A percentile compares a stretch with the other conserved stretches of the same genome.
Evolutionary conservation across 2,888 invertebrate genomes (phyloP).

Genomic region (Leptopterna dolabrata): DNA sequence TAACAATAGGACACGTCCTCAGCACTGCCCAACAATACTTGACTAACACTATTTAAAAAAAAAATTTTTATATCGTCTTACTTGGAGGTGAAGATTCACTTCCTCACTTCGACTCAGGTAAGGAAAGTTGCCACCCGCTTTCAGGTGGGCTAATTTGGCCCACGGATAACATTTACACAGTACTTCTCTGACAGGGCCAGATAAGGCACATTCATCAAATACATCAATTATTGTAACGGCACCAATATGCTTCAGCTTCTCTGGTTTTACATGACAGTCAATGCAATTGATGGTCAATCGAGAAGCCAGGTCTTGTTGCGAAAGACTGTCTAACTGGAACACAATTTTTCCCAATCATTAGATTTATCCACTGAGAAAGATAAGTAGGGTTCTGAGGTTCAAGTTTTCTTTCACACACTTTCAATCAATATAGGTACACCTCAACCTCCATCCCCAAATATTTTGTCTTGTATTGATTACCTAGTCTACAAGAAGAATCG

Average conservation of each 20-base stretch:
- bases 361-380: too few relatives aligned
- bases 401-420: too few relatives aligned
- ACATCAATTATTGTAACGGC: conserved; percentile 85
- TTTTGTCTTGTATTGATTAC: too few relatives aligned
- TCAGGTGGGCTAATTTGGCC: conserved; percentile 87
- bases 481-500: too few relatives aligned
- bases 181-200: conserved; percentile 81
- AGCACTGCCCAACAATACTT: background rate
- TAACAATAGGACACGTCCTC: too few relatives aligned
- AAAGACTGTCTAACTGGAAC: conserved; percentile 82
- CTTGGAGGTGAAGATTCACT: conserved; percentile 89
- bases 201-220: conserved; percentile 88
- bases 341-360: background rate
- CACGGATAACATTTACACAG: conserved; percentile 87
- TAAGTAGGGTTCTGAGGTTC: too few relatives aligned
- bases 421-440: too few relatives aligned
- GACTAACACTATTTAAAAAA: background rate
- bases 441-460: too few relatives aligned
- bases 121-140: conserved; percentile 91
- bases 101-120: conserved; percentile 89
- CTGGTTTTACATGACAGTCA: conserved; percentile 82
- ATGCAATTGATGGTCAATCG: conserved; percentile 88
- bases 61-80: conserved; percentile 65
- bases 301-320: conserved; percentile 86
- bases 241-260: conserved; percentile 76